These are phyloP conservation scores for Scatophagus argus DNA, from an alignment of 2,113 vertebrate genomes.

Conservation along the genomic window DNA sequence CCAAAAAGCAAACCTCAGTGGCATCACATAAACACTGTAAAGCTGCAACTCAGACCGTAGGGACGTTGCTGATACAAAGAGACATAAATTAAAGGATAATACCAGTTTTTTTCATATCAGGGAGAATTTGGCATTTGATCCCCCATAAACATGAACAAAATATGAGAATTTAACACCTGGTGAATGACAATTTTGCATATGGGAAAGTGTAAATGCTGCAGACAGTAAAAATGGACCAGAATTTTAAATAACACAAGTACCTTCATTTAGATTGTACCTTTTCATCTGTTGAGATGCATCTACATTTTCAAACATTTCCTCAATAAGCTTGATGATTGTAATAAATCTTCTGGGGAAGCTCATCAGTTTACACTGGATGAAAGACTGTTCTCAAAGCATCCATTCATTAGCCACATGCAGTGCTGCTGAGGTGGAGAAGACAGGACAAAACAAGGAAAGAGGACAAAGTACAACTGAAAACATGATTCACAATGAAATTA, in stretches of 20 bases:
- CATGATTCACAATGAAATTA: constrained; percentile 28
- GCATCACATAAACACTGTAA: neutral
- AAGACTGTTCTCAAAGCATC: constrained; percentile 18
- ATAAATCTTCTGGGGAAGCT: neutral
- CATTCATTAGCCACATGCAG: constrained; percentile 26
- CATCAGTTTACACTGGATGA: neutral
- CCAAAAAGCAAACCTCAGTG: neutral
- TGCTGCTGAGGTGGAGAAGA: constrained; percentile 16
- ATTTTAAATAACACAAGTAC: neutral
- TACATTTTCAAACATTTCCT: neutral
- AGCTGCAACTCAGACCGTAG: constrained; percentile 7
- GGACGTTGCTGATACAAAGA: neutral
- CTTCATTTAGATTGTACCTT: neutral
- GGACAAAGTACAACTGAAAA: constrained; percentile 15
- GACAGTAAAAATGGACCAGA: neutral
- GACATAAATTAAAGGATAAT: constrained; percentile 5
- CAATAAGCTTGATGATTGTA: neutral
- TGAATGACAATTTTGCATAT: constrained; percentile 14
- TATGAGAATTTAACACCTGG: neutral
- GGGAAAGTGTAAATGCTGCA: neutral
- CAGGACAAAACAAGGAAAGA: neutral
- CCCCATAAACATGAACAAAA: neutral
- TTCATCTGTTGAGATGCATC: neutral
- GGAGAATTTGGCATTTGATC: neutral
- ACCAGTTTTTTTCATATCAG: neutral